Percentiles rank a stretch among this genome's conserved stretches.
Conservation (phyloP, 2,888 invertebrate genomes). For the Alcis repandata region DNA sequence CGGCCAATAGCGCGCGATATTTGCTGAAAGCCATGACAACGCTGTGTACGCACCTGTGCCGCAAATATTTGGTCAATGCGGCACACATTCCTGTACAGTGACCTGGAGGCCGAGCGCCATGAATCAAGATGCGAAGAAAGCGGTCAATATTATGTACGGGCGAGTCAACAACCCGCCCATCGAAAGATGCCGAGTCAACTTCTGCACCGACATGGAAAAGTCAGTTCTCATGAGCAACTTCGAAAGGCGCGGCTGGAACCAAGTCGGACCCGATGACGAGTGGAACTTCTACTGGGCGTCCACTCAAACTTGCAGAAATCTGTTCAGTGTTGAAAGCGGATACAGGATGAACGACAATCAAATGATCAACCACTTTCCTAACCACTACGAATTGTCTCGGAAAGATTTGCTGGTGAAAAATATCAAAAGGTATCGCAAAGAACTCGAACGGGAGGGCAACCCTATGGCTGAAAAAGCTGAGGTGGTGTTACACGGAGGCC, state of each 20-base stretch:
- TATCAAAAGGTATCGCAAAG: constrained; percentile 97
- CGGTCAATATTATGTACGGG: constrained; percentile 77
- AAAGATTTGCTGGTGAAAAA: constrained; percentile 99
- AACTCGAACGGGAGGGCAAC: constrained; percentile 96
- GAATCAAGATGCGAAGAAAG: constrained; percentile 73
- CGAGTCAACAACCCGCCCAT: constrained; percentile 71
- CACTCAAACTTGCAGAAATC: constrained; percentile 94
- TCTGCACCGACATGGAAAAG: constrained; percentile 70
- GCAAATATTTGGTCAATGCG: constrained; percentile 65
- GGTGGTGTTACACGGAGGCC: constrained; percentile 85
- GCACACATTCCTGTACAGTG: constrained; percentile 50
- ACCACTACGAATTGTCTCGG: constrained; percentile 97
- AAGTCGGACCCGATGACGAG: constrained; percentile 94
- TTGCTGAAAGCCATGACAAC: constrained; percentile 70
- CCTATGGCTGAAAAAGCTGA: constrained; percentile 92
- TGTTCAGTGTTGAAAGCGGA: constrained; percentile 88
- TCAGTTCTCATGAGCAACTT: constrained; percentile 71
- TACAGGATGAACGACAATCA: constrained; percentile 92
- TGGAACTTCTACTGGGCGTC: constrained; percentile 99
- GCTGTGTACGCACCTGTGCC: constrained; percentile 59
- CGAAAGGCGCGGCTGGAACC: constrained; percentile 88
- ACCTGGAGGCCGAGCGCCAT: constrained; percentile 47
- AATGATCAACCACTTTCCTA: constrained; percentile 97
- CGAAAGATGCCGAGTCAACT: constrained; percentile 82
- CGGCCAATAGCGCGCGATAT: constrained; percentile 65